A percentile compares a stretch with the other conserved stretches of the same genome.
Conservation (phyloP, 2,888 invertebrate species). For the Scrobipalpa atriplicella region DNA sequence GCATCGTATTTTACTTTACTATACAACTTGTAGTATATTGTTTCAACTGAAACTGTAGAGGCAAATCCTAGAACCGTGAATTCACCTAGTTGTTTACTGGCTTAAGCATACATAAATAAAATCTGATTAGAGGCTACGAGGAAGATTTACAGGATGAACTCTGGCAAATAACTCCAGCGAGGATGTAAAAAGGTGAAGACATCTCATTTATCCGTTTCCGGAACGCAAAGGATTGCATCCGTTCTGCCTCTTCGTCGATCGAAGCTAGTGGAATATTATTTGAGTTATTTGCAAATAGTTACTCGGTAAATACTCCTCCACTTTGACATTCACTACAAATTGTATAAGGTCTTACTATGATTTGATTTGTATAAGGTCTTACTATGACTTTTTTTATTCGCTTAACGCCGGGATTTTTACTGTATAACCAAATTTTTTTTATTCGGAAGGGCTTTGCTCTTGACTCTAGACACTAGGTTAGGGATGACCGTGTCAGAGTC, state of each 20-base stretch:
- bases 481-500: too few species aligned
- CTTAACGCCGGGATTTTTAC: too few species aligned
- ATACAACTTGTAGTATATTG: too few species aligned
- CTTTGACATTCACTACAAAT: not conserved
- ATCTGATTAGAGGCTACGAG: conserved; percentile 2
- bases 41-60: not conserved
- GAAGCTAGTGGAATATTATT: not conserved
- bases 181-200: conserved; percentile 5
- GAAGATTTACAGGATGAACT: conserved; percentile 10
- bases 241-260: not conserved
- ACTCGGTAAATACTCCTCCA: not conserved
- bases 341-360: too few species aligned
- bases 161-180: conserved; percentile 2
- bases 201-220: conserved; percentile 9
- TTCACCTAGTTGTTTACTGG: not conserved
- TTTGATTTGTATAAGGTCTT: too few species aligned
- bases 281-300: not conserved
- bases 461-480: too few species aligned
- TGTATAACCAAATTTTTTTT: too few species aligned
- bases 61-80: not conserved
- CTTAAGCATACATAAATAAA: not conserved
- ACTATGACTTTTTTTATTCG: too few species aligned
- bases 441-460: too few species aligned
- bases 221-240: conserved; percentile 16
- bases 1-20: too few species aligned